Percentiles rank a stretch among this genome's conserved stretches.
phyloP scores from a whole-genome alignment of 2,113 vertebrate genomes.

The Eudyptes chrysolophus region DNA sequence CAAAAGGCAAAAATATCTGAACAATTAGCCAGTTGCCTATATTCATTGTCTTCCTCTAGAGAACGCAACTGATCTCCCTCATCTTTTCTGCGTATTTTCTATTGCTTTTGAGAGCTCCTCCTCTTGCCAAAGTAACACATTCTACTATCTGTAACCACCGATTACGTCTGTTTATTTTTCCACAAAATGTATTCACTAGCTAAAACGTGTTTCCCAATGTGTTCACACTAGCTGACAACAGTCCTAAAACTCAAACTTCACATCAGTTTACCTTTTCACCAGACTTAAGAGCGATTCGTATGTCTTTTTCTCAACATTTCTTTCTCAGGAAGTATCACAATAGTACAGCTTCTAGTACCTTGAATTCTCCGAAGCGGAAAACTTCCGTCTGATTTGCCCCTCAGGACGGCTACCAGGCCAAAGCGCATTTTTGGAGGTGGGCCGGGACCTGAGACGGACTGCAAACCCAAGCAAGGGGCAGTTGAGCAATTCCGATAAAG shows the following conservation, averaged over 20 bases:
- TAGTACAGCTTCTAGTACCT: background rate
- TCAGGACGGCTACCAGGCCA: background rate
- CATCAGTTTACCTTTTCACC: background rate
- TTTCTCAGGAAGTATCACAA: background rate
- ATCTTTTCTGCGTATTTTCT: background rate
- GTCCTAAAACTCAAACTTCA: background rate
- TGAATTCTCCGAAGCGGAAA: background rate
- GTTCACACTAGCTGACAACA: background rate
- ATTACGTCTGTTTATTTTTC: background rate
- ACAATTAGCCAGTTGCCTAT: background rate
- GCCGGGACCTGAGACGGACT: rapidly evolving
- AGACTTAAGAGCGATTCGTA: background rate
- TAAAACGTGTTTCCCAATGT: background rate
- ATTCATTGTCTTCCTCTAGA: background rate
- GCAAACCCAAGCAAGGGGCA: background rate
- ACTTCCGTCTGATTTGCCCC: background rate
- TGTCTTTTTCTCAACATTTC: background rate
- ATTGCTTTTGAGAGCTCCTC: background rate
- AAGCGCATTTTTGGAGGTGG: background rate
- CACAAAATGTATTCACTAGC: background rate
- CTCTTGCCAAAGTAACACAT: background rate
- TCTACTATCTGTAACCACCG: background rate
- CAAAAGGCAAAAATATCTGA: background rate
- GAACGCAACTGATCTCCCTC: background rate
- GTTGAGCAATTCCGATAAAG: background rate